A percentile compares a stretch with the other conserved stretches of the same genome.
phyloP scores from a whole-genome alignment of 1,140 invertebrate genomes.

The Drosophila truncata region DNA sequence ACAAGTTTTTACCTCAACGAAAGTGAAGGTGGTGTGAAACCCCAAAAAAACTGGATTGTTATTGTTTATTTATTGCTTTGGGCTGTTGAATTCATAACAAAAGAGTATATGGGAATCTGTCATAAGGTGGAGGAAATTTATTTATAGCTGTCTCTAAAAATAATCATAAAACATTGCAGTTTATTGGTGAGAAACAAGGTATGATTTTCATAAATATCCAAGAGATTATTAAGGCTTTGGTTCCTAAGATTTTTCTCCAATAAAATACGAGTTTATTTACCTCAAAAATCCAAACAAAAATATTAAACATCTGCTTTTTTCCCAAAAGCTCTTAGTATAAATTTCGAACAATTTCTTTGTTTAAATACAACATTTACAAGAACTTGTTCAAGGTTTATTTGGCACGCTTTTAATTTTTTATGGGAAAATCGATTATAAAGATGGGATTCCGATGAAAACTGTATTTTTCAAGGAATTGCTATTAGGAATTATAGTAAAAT shows the following conservation, averaged over 20 bases:
- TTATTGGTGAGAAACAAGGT: not conserved
- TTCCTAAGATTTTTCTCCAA: not conserved
- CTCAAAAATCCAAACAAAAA: not conserved
- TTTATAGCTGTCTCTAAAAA: constrained; percentile 4
- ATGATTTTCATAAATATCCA: not conserved
- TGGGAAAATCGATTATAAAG: not conserved
- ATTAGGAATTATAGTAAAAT: no score
- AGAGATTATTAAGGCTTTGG: not conserved
- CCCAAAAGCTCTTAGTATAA: not conserved
- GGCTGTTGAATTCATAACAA: constrained; percentile 4
- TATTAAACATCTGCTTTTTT: not conserved
- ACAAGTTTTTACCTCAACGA: constrained; percentile 21
- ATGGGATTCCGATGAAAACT: not conserved
- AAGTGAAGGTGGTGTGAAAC: constrained; percentile 44
- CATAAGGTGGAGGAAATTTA: not conserved
- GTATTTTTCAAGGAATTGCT: no score
- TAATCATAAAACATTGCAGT: not conserved
- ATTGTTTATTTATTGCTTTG: constrained; percentile 25
- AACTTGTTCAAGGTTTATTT: not conserved
- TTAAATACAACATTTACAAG: not conserved
- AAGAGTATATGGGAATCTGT: not conserved
- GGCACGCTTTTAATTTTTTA: constrained; percentile 5
- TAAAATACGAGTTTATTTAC: constrained; percentile 7
- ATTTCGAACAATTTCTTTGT: not conserved
- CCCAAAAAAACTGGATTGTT: constrained; percentile 20